phyloP scores from a whole-genome alignment of 2,888 invertebrate species.

The Lathronympha strigana region DNA sequence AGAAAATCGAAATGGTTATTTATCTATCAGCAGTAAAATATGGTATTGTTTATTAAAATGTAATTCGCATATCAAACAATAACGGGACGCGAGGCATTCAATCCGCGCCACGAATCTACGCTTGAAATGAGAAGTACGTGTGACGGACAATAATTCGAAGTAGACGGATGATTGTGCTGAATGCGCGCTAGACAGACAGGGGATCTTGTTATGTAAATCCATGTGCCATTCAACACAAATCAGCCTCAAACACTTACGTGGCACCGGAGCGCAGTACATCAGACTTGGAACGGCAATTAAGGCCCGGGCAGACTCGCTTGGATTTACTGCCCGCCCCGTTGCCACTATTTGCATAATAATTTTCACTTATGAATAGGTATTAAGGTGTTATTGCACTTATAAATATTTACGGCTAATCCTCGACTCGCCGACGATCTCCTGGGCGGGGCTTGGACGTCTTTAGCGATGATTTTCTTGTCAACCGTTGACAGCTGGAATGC shows the following conservation, averaged over 20 bases:
- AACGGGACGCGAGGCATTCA: conserved; percentile 46
- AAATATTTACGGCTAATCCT: conserved; percentile 77
- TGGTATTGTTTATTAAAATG: conserved; percentile 67
- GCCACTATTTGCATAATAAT: conserved; percentile 82
- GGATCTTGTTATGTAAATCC: conserved; percentile 54
- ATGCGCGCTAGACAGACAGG: conserved; percentile 43
- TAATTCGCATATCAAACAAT: conserved; percentile 66
- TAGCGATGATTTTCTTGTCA: conserved; percentile 71
- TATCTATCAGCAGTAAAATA: neutral
- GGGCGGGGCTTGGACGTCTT: conserved; percentile 60
- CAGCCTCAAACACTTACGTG: conserved; percentile 53
- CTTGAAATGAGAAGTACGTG: conserved; percentile 11
- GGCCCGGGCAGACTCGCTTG: conserved; percentile 61
- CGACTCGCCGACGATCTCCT: conserved; percentile 53
- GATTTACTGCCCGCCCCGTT: conserved; percentile 72
- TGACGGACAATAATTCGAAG: conserved; percentile 35
- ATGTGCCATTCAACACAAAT: conserved; percentile 54
- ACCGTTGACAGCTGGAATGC: conserved; percentile 66
- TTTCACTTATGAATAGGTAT: conserved; percentile 84
- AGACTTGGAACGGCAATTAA: conserved; percentile 63
- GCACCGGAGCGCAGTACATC: conserved; percentile 47
- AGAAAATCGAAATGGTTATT: neutral
- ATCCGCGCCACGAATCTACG: conserved; percentile 4
- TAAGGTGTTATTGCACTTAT: conserved; percentile 80
- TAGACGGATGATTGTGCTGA: conserved; percentile 43